Evolutionary conservation across 2,888 invertebrate species (phyloP).

Genomic region (Melanargia galathea): DNA sequence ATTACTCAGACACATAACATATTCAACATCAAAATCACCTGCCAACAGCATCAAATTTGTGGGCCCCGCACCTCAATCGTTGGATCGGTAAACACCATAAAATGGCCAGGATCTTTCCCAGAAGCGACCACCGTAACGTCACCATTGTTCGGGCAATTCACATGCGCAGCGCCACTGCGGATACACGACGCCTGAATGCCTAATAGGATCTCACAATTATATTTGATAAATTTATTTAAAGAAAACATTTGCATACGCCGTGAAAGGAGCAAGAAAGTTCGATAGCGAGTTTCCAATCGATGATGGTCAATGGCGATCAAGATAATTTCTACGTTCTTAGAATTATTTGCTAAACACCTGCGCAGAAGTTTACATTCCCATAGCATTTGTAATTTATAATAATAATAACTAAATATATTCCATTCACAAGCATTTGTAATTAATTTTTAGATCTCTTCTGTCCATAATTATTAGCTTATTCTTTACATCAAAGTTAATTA

Average conservation of each 20-base stretch:
- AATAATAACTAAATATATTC: too few species aligned
- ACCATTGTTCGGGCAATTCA: slow-evolving; percentile 76
- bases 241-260: slow-evolving; percentile 70
- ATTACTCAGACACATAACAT: slow-evolving; percentile 12
- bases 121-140: slow-evolving; percentile 79
- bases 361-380: neutral
- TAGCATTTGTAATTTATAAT: too few species aligned
- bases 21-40: slow-evolving; percentile 41
- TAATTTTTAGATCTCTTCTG: too few species aligned
- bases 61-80: slow-evolving; percentile 60
- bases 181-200: slow-evolving; percentile 75
- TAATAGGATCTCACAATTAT: slow-evolving; percentile 81
- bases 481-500: too few species aligned
- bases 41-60: slow-evolving; percentile 55
- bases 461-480: too few species aligned
- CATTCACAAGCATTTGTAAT: too few species aligned
- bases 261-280: slow-evolving; percentile 71
- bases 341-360: neutral
- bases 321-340: slow-evolving; percentile 12
- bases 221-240: slow-evolving; percentile 80
- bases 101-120: slow-evolving; percentile 69
- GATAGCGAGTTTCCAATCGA: slow-evolving; percentile 39
- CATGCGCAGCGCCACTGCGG: slow-evolving; percentile 72
- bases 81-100: slow-evolving; percentile 73
- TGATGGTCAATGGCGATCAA: slow-evolving; percentile 26